These are phyloP conservation scores for Cerceris rybyensis DNA, from an alignment of 2,888 invertebrate species.

Conservation along the genomic window DNA sequence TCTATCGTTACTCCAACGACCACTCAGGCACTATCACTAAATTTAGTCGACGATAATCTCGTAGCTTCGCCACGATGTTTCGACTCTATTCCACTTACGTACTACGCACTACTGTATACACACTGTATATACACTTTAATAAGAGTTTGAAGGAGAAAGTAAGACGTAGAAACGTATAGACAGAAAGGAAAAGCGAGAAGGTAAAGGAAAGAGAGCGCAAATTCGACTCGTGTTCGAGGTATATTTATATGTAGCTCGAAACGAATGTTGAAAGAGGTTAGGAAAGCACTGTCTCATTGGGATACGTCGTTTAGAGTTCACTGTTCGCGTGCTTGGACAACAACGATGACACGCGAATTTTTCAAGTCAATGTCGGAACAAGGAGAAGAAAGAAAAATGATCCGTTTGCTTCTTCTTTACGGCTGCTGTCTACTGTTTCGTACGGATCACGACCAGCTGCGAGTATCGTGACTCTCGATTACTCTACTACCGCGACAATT, in stretches of 20 bases:
- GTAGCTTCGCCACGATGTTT: slow-evolving; percentile 11
- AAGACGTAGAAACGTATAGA: slow-evolving; percentile 20
- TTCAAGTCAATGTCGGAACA: slow-evolving; percentile 36
- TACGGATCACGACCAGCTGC: slow-evolving; percentile 40
- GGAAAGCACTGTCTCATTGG: slow-evolving; percentile 23
- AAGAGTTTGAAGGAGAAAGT: neutral
- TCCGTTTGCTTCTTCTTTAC: slow-evolving; percentile 27
- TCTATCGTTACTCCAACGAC: neutral
- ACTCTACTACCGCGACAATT: slow-evolving; percentile 16
- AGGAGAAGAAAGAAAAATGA: slow-evolving; percentile 23
- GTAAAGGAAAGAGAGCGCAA: slow-evolving; percentile 10
- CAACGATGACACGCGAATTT: slow-evolving; percentile 36
- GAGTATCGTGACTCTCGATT: slow-evolving; percentile 35
- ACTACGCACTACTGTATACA: slow-evolving; percentile 35
- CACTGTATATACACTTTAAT: slow-evolving; percentile 1
- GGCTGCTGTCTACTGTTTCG: slow-evolving; percentile 53
- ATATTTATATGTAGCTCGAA: slow-evolving; percentile 46
- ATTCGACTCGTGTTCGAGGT: slow-evolving; percentile 25
- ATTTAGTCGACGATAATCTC: slow-evolving; percentile 32
- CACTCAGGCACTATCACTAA: slow-evolving; percentile 33
- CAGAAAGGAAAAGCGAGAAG: slow-evolving; percentile 3
- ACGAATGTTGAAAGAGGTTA: slow-evolving; percentile 47
- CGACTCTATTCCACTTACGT: slow-evolving; percentile 33
- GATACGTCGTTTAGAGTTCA: slow-evolving; percentile 14
- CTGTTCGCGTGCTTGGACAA: slow-evolving; percentile 9